Base-by-base conservation (phyloP, 92 coral and sea anemone species). In the Virgularia gustaviana region DNA sequence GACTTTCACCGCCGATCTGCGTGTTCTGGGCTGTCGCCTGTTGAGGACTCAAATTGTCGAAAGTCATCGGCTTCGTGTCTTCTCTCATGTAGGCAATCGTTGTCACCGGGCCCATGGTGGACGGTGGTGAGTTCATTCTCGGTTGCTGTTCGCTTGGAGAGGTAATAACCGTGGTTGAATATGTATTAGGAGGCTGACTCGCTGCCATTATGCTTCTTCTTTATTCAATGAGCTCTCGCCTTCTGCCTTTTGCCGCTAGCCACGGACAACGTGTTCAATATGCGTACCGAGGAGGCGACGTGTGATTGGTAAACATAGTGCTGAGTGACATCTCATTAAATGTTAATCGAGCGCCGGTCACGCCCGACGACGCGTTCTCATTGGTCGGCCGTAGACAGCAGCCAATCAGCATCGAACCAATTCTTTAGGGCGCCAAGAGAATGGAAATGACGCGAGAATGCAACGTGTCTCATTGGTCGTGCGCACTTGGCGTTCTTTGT, bases 271-370 rank as follows among this genome's bases (percentile, higher is more conserved):
- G 98, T 92, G 98, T 92, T 88, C 81, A 85, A 78, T 84, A 90
- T 77, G 83, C 94, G 36, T 92, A 94, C 85, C 83, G 83, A 73
- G 76, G 75, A 86, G 53, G 81, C 83, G 90, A 57, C 79, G 82
- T 90, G 89, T 86, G 74, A 92, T 92, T 92, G 98, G 98, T 67
- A 76, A 79, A 79, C 65, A 74, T 59, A 64, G 80, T 75, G 94
- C 53, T 92, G 98, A 92, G 90, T 89, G 98, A 92, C 98, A 88
- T 92, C 68, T 90, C 82, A 89, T 92, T 92, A 89, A 89, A 89
- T 77, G 90, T 89, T 92, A 89, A 92, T 92, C 89, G 84, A 89
- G 87, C 94, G 86, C 81, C 88, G 81, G 81, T 83, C 90, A 90
- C 60, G 76, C 68, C 88, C 90, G 84, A 81, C 52, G 29, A 66